phyloP scores from a whole-genome alignment of 2,797 vertebrate species.

The Pseudopleuronectes americanus region DNA sequence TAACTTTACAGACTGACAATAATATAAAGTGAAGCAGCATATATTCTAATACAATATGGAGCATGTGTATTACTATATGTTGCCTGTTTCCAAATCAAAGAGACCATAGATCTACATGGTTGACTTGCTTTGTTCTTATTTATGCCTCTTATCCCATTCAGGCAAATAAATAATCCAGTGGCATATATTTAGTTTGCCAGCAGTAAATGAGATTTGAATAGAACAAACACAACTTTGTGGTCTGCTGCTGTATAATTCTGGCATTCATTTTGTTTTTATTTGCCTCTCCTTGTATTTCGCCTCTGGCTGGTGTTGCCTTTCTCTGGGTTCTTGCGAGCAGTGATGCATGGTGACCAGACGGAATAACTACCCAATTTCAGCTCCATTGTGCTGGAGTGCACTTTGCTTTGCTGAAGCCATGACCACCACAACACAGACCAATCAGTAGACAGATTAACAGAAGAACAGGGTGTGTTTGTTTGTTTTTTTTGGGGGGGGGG shows the following conservation, averaged over 20 bases:
- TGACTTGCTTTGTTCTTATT: background rate
- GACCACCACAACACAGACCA: slow-evolving; percentile 37
- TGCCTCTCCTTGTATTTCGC: slow-evolving; percentile 36
- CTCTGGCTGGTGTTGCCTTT: slow-evolving; percentile 60
- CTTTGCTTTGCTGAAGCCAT: slow-evolving; percentile 45
- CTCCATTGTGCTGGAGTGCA: slow-evolving; percentile 46
- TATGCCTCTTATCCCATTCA: background rate
- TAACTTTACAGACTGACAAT: background rate
- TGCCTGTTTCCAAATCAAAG: background rate
- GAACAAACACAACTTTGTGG: background rate
- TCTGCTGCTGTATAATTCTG: slow-evolving; percentile 23
- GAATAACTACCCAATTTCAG: slow-evolving; percentile 69
- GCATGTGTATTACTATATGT: background rate
- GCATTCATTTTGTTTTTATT: slow-evolving; percentile 45
- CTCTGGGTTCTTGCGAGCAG: slow-evolving; percentile 55
- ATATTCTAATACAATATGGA: too few species aligned
- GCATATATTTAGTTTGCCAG: slow-evolving; percentile 14
- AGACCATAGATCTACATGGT: background rate
- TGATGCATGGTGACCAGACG: slow-evolving; percentile 65
- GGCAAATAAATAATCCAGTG: slow-evolving; percentile 2
- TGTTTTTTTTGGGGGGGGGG: background rate
- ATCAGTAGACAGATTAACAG: slow-evolving; percentile 38
- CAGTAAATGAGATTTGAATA: slow-evolving; percentile 11
- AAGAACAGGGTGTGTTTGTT: slow-evolving; percentile 7
- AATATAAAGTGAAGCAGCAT: background rate